phyloP scores from a whole-genome alignment of 2,113 vertebrate genomes.

The Arvicanthis niloticus region DNA sequence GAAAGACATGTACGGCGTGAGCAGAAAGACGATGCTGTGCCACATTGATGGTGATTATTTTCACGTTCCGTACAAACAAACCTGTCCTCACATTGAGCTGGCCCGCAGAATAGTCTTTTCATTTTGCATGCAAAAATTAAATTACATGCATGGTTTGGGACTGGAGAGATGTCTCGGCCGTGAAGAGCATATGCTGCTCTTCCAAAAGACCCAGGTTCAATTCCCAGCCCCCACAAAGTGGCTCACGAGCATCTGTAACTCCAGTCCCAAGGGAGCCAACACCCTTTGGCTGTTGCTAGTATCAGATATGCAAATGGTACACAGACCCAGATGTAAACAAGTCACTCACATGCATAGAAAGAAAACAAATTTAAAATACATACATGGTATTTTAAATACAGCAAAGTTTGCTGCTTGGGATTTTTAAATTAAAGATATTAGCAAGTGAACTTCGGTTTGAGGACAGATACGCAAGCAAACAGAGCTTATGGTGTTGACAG shows the following conservation, averaged over 20 bases:
- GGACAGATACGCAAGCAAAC: background rate
- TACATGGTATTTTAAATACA: background rate
- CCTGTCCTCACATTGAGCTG: background rate
- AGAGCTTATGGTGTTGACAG: background rate
- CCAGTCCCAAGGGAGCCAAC: too few species aligned
- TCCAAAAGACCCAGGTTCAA: background rate
- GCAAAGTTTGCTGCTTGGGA: background rate
- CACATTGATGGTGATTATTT: background rate
- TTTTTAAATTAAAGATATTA: constrained; percentile 41
- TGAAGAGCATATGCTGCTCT: background rate
- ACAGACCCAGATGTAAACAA: background rate
- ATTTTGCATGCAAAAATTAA: constrained; percentile 23
- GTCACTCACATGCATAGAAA: background rate
- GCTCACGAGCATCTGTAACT: background rate
- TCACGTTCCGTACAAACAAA: constrained; percentile 49
- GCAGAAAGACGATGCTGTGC: background rate
- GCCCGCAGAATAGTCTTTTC: background rate
- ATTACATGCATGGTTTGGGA: background rate
- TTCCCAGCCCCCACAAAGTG: background rate
- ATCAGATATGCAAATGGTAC: background rate
- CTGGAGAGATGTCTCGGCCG: background rate
- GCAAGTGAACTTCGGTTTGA: background rate
- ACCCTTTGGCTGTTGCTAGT: background rate
- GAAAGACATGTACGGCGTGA: background rate
- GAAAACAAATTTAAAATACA: background rate